phyloP scores from a whole-genome alignment of 2,797 vertebrate species.

The Dallia pectoralis region DNA sequence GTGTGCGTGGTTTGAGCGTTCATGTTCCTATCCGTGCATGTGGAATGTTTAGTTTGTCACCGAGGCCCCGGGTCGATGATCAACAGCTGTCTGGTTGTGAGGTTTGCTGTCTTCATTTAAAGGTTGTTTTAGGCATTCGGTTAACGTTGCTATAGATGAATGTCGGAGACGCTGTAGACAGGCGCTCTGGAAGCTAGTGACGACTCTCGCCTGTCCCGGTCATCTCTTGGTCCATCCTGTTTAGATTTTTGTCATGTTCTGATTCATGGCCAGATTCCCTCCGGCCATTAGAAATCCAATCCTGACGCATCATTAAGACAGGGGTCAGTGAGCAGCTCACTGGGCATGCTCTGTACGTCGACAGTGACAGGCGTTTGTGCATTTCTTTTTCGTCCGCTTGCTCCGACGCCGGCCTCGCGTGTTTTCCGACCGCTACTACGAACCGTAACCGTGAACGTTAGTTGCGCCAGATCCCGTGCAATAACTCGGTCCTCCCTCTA shows the following conservation, averaged over 20 bases:
- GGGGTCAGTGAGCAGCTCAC: not conserved
- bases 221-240: slow-evolving; percentile 1
- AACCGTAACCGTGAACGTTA: slow-evolving; percentile 37
- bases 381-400: slow-evolving; percentile 35
- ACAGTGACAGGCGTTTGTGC: not conserved
- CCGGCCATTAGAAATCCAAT: not conserved
- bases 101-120: too few relatives aligned
- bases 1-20: slow-evolving; percentile 13
- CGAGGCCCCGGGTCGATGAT: not conserved
- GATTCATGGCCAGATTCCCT: not conserved
- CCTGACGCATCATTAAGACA: not conserved
- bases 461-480: slow-evolving; percentile 28
- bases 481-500: slow-evolving; percentile 26
- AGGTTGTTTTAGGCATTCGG: too few relatives aligned
- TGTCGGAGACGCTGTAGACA: too few relatives aligned
- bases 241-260: not conserved
- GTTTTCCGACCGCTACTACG: slow-evolving; percentile 12
- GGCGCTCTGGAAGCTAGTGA: not conserved
- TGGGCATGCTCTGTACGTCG: not conserved
- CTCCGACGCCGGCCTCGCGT: slow-evolving; percentile 42
- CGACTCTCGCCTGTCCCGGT: not conserved
- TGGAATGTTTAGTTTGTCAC: not conserved
- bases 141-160: too few relatives aligned
- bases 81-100: not conserved
- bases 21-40: slow-evolving; percentile 14